Evolutionary conservation across 2,888 invertebrate species (phyloP), one percentile per base, ranked within the genome.

Genomic region (Cenopis cana): DNA sequence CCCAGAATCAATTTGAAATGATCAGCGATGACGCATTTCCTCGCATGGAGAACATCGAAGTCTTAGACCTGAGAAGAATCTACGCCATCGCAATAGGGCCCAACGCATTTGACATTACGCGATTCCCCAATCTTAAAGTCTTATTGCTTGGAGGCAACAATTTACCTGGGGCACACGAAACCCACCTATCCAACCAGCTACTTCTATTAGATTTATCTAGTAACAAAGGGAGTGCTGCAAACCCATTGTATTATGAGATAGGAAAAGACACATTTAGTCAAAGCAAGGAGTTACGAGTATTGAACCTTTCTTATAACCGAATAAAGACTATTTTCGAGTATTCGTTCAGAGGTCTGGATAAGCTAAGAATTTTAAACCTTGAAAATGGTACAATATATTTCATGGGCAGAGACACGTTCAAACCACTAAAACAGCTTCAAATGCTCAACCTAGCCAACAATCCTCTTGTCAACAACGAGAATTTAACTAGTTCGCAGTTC

Each of bases 1-100:
- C 94, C 0, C 83, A 90, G 62, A 95, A 95, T 78, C 94, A 94
- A 76, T 95, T 95, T 77, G 94, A 95, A 84, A 81, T 89, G 1
- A 89, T 95, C 9, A 78, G 80, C 12, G 87, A 91, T 11, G 85
- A 91, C n/a, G 82, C 86, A 4, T 95, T 95, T 79, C 95, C 95
- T 1, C 69, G 67, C 54, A 95, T 95, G 95, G 83, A 88, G 0
- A 93, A 94, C 72, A 84, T 96, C 66, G 88, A 93, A 77, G 76
- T 91, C 0, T 78, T 96, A 54, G 95, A 95, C 81, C 85, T 96
- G 55, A 89, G 94, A 66, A 92, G 92, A 78, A 93, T 94, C 1
- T 84, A 91, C 1, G 89, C 93, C 14, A 87, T 93, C 49, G 84
- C 83, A 18, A 88, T 95, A 50, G 90, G 89, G 0, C 78, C 89